Evolutionary conservation across 2,888 invertebrate species (phyloP), one percentile per base, ranked within the genome.

Genomic region (Elgonia sp.): DNA sequence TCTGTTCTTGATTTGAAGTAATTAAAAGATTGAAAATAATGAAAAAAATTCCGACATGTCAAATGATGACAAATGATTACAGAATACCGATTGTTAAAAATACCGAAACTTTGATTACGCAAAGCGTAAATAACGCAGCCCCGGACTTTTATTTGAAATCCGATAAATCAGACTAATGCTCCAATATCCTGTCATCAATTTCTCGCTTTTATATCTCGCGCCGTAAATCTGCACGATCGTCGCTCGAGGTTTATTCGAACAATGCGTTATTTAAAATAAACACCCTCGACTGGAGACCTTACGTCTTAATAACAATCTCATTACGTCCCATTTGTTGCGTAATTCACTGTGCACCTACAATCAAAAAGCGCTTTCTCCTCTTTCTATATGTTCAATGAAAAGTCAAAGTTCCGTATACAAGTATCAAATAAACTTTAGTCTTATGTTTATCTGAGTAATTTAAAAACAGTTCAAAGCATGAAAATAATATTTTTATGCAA

Each of bases 181-280:
- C 53, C n/a, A 53, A 53, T 53, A 53, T 53, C 53, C 53, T 53
- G 53, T 53, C 53, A 53, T 53, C 18, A 53, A 53, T 53, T 53
- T 53, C 53, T 53, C 53, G 53, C n/a, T 0, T 53, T 53, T 53
- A n/a, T n/a, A n/a, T 53, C 16, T n/a, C 53, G 53, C n/a, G 16
- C 18, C 53, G 18, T 53, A 53, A 53, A 53, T 53, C n/a, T n/a
- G n/a, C 18, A n/a, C n/a, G n/a, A 53, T 53, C n/a, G n/a, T n/a
- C n/a, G 18, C n/a, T 53, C 53, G 18, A 53, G 53, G 53, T n/a
- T 53, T 53, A 53, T 53, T 53, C 12, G n/a, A 53, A 53, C 53
- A 53, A 53, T 53, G n/a, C 53, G 53, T 53, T 53, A n/a, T 53
- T 53, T 53, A 53, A 53, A 53, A 53, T 53, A 53, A 53, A 53